These are phyloP conservation scores for Phalacrocorax carbo DNA, from an alignment of 2,113 vertebrate genomes.

Conservation along the genomic window DNA sequence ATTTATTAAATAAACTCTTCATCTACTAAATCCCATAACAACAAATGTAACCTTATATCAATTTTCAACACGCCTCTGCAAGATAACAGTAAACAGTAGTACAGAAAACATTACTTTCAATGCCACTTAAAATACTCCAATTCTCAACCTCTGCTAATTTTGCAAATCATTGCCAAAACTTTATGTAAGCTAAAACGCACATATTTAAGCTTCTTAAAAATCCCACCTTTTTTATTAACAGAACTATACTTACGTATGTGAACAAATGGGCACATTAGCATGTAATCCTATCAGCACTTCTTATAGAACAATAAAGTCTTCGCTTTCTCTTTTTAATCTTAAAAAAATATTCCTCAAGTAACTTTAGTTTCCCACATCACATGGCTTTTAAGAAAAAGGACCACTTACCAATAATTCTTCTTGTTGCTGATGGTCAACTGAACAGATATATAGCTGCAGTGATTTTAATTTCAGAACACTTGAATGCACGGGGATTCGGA, in stretches of 20 bases:
- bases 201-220: not conserved
- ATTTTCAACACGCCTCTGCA: not conserved
- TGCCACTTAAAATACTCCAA: not conserved
- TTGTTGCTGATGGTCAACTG: constrained; percentile 83
- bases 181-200: not conserved
- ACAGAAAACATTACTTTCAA: not conserved
- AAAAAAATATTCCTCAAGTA: not conserved
- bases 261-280: not conserved
- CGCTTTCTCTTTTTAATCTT: not conserved
- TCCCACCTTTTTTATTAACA: not conserved
- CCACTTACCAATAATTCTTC: constrained; percentile 90
- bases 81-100: not conserved
- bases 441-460: constrained; percentile 89
- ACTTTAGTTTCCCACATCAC: not conserved
- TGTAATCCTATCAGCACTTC: not conserved
- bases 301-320: not conserved
- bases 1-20: not conserved
- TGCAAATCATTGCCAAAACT: not conserved
- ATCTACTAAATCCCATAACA: not conserved
- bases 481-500: constrained; percentile 86
- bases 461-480: constrained; percentile 79
- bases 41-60: not conserved
- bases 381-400: not conserved
- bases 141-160: not conserved
- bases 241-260: not conserved